Base-by-base conservation (phyloP, 2,888 invertebrate genomes). In the Leptarthrus brevirostris region DNA sequence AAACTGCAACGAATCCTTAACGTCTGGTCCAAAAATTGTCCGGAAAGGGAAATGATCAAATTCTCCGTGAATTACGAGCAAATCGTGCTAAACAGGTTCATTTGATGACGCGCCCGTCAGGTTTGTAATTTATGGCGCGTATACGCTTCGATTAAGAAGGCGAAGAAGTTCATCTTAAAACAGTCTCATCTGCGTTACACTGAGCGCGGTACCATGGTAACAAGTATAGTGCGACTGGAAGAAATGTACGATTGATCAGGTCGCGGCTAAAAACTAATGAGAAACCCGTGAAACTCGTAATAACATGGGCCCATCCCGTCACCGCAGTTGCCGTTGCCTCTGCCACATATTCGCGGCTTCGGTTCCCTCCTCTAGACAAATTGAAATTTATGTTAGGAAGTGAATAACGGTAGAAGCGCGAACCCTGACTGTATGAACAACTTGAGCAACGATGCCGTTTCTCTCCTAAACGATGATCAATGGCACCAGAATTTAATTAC, bases 331-430 rank as follows among this genome's bases (percentile, higher is more conserved):
- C 69, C 30, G 34, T 24, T 24, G 34, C 47, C 12, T 3, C 26
- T 54, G n/a, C 54, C 14, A 24, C 30, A 54, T 54, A 54, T 49
- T 34, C 30, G 52, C 69, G 52, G 30, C 18, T 52, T 22, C 52
- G 52, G 34, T 52, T 69, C 52, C 20, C 52, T 69, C 52, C 52
- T 69, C 20, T 69, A 69, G 69, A 69, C 69, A 69, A 69, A 69
- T 69, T 69, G 69, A 69, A 69, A 69, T 69, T 69, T 69, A 69
- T 69, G 69, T 69, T 69, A 69, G 69, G 69, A 69, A 69, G 69
- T 52, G 52, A 36, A 69, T 69, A 69, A 69, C 69, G 69, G 69
- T 69, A 69, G 36, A 69, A 22, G 52, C 26, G 20, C 52, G 52
- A 52, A 20, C 69, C 54, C 30, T 54, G 30, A n/a, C 40, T 12